Evolutionary conservation across 2,888 invertebrate genomes (phyloP), one percentile per base, ranked within the genome.

Genomic region (Trisateles emortualis): DNA sequence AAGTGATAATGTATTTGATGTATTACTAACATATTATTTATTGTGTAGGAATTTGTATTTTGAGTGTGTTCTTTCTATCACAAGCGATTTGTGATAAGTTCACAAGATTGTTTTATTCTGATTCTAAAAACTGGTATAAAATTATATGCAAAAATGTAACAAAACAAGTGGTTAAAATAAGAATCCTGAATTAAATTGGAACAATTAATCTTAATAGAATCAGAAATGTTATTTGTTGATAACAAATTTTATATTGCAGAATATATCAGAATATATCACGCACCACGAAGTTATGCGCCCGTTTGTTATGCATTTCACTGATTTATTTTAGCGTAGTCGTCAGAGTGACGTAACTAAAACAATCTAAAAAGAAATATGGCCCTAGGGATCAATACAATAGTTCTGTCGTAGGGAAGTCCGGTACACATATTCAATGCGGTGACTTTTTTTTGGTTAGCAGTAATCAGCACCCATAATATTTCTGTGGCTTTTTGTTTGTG

Each of bases 401-500:
- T n/a, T 9, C 13, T 3, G 16, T 9, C 32, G 26, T 5, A 44
- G 38, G 26, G 19, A 44, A 44, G 43, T 35, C 22, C 6, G 17
- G 38, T 41, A 46, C 14, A 38, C 14, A 10, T 24, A 48, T 50
- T 47, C 36, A 55, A 46, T 26, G 48, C 39, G 50, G 53, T 46
- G 19, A 52, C 42, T 32, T 59, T 41, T 32, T 44, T 22, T 47
- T 35, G 38, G 56, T 59, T 24, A 47, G 39, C 54, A 68, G 50
- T 68, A 59, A 68, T 69, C 59, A 62, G 56, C 24, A 52, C 48
- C 33, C 47, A 36, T 55, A 54, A 61, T 74, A 17, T 9, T 70
- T 74, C 59, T 78, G 72, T 72, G 75, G 77, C 75, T 64, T 64
- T 63, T 78, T 79, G 72, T 74, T 67, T 57, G 56, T 35, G 39